Conservation (phyloP, 2,888 invertebrate species). For the Automeris io region DNA sequence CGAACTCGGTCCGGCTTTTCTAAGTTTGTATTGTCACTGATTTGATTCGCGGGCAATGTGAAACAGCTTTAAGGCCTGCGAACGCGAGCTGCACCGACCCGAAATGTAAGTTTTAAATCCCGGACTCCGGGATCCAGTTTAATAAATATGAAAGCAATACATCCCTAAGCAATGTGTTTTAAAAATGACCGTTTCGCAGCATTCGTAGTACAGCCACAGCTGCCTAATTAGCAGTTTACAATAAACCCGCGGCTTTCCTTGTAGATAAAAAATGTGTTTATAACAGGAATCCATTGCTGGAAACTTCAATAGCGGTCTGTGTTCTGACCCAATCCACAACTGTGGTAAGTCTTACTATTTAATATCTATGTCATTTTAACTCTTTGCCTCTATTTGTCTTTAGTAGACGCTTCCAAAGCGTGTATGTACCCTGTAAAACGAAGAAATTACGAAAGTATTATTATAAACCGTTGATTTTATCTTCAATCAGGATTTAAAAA, state of each 20-base stretch:
- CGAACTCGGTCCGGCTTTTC: no score
- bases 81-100: no score
- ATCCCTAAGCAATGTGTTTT: background rate
- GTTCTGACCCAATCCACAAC: background rate
- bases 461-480: no score
- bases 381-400: background rate
- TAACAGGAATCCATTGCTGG: constrained; percentile 16
- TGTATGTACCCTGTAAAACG: no score
- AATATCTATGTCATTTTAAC: background rate
- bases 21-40: no score
- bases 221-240: constrained; percentile 43
- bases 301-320: constrained; percentile 1
- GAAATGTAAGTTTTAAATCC: no score
- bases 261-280: constrained; percentile 58
- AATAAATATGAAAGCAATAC: background rate
- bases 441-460: no score
- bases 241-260: constrained; percentile 60
- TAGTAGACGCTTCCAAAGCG: no score
- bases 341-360: constrained; percentile 2
- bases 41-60: no score
- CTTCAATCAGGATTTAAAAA: no score
- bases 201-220: background rate
- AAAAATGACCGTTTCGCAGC: background rate
- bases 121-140: background rate
- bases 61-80: no score